Base-by-base conservation (phyloP, 2,797 vertebrate species). In the Aulostomus chinensis region DNA sequence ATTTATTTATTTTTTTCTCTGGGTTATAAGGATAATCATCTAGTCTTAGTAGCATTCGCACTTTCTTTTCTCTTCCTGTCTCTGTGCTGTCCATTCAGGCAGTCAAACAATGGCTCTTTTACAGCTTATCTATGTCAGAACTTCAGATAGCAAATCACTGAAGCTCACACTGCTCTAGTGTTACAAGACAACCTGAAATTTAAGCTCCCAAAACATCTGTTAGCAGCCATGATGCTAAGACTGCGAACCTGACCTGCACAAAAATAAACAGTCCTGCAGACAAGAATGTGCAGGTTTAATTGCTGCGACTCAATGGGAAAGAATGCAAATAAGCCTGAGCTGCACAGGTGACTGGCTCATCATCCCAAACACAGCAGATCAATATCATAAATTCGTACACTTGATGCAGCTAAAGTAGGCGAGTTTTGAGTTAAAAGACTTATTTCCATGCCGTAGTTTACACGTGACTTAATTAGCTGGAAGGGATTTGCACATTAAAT, bases 241-340 rank as follows among this genome's bases (percentile, higher is more conserved):
- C 41, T 47, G 49, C 25, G 48, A 58, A 28, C 37, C 46, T 51
- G 10, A 50, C 25, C 9, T 9, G 13, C 49, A 33, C 26, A 3
- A 10, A 38, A 68, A 58, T 3, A 55, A 3, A n/a, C 36, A 4
- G 26, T 4, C 13, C 37, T 37, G 17, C 9, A 31, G 39, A 59
- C 63, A 78, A 60, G 64, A 76, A 61, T 31, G 47, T 65, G 52
- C 54, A 63, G 10, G 64, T 69, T 58, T 58, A 40, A 72, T 42
- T 46, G 32, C 21, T 46, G 10, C 3, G 17, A 32, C 49, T 10
- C 18, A 24, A 34, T 1, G 2, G 35, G 41, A 51, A 62, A 54
- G 35, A 78, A 77, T 54, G 46, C 17, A 21, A 47, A 6, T 11
- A 21, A 16, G 12, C 4, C 11, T 25, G 6, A 30, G n/a, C 9